phyloP scores from a whole-genome alignment of 2,113 vertebrate species.

The Heptranchias perlo region DNA sequence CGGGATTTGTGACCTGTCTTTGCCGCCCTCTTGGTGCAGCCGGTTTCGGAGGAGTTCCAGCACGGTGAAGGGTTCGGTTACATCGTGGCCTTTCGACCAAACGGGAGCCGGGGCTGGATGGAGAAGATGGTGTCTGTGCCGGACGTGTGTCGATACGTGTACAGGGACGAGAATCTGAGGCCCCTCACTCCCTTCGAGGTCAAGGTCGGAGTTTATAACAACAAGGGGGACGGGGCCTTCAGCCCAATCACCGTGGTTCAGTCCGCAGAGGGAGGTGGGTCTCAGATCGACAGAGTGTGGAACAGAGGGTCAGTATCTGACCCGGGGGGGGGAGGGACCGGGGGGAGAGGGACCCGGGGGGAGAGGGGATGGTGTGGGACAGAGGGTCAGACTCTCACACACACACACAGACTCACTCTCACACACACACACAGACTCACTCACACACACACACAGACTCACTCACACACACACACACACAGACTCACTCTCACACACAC shows the following conservation, averaged over 20 bases:
- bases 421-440: too few relatives aligned
- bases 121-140: constrained; percentile 96
- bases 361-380: too few relatives aligned
- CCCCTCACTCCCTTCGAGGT: constrained; percentile 92
- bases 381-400: too few relatives aligned
- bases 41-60: constrained; percentile 94
- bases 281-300: background rate
- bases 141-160: constrained; percentile 88
- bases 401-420: too few relatives aligned
- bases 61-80: constrained; percentile 94
- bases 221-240: constrained; percentile 93
- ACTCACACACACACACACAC: too few relatives aligned
- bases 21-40: constrained; percentile 56
- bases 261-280: constrained; percentile 89
- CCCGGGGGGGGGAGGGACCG: background rate
- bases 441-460: too few relatives aligned
- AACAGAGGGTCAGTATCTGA: too few relatives aligned
- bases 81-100: constrained; percentile 90
- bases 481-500: too few relatives aligned
- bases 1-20: background rate
- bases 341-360: background rate
- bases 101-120: constrained; percentile 90
- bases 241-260: constrained; percentile 83
- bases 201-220: constrained; percentile 95
- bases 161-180: constrained; percentile 89